Base-by-base conservation (phyloP, 2,888 invertebrate species). In the Atethmia centrago region DNA sequence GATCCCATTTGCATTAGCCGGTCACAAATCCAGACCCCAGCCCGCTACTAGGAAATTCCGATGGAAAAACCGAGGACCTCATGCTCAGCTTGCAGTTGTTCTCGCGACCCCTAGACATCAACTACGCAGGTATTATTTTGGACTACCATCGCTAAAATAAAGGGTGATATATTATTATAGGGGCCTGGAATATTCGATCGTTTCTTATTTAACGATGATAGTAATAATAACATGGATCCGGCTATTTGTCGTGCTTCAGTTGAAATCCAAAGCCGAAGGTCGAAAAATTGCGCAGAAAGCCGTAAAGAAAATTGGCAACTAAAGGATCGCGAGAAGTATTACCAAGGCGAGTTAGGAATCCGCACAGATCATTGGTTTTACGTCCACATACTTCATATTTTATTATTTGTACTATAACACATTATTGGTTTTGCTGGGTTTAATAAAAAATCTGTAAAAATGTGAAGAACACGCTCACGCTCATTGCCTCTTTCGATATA, bases 271-370 rank as follows among this genome's bases (percentile, higher is more conserved):
- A 76, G n/a, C 49, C 36, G 51, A 69, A 74, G 70, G 67, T 71
- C 74, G 61, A 71, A 40, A 84, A 83, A 85, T 75, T 68, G 42
- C 73, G 9, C 36, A 21, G 31, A 64, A 73, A 66, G 31, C 49
- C 76, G 72, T 84, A 83, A 84, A 81, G 79, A 85, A 84, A 81
- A 83, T 79, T 85, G 81, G 74, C 71, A 85, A 77, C 74, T 74
- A 71, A 83, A 83, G 85, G 74, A 76, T 72, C 58, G 77, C 65
- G 74, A 67, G 71, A 77, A 83, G 83, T 85, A 85, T 85, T 83
- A 65, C 62, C 45, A 19, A 55, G 76, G 61, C 25, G 72, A 78
- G 69, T 51, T 47, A 59, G 58, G 65, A 81, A 82, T 74, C 69
- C 69, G 12, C 75, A 71, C 74, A 69, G 78, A 81, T 81, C 76